These are phyloP conservation scores for Drosophila ogumai DNA, from an alignment of 1,140 invertebrate genomes.

Conservation along the genomic window DNA sequence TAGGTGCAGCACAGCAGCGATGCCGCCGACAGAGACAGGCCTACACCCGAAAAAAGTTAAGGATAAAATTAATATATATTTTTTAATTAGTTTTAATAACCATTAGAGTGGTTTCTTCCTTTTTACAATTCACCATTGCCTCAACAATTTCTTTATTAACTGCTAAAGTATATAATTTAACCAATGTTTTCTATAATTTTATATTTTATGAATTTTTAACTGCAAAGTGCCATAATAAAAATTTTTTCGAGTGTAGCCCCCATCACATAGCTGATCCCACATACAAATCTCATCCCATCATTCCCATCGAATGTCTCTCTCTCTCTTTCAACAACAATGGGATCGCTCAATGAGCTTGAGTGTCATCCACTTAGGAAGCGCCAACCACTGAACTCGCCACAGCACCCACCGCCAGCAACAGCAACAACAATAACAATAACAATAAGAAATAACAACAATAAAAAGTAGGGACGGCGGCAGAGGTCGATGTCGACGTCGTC, in stretches of 20 bases:
- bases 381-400: conserved; percentile 80
- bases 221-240: background rate
- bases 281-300: conserved; percentile 25
- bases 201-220: background rate
- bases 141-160: no score
- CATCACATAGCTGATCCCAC: conserved; percentile 13
- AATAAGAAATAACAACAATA: conserved; percentile 47
- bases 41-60: background rate
- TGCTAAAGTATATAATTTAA: no score
- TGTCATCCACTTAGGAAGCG: conserved; percentile 83
- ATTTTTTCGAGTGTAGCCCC: background rate
- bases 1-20: conserved; percentile 71
- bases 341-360: conserved; percentile 80
- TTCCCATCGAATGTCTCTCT: conserved; percentile 31
- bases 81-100: background rate
- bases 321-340: conserved; percentile 53
- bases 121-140: background rate
- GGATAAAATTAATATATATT: background rate
- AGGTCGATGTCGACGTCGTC: conserved; percentile 59
- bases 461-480: conserved; percentile 48
- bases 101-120: background rate
- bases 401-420: conserved; percentile 27
- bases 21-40: conserved; percentile 17
- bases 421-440: conserved; percentile 9
- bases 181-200: no score